Evolutionary conservation across 1,140 invertebrate species (phyloP), one percentile per base, ranked within the genome.

Genomic region (Metopolophium dirhodum): DNA sequence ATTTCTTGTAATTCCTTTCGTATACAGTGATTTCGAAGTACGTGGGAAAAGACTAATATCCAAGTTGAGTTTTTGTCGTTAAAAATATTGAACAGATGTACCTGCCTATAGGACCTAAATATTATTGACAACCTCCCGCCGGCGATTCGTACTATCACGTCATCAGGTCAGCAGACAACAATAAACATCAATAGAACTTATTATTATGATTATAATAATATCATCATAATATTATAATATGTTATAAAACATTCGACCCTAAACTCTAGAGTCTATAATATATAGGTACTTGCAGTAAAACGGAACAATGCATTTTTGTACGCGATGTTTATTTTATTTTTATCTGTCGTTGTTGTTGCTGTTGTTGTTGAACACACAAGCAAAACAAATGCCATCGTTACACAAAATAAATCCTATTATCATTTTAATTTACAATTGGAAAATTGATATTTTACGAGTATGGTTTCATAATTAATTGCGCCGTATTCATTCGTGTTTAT

Each of bases 351-450:
- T 77, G 61, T 68, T 41, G 41, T 41, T 41, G 41, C 4, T 41
- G 41, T 41, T 68, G 30, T 77, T n/a, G 30, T 77, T n/a, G 30
- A 35, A n/a, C 23, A 45, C 37, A 85, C 41, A 6, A 14, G 23
- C 37, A 45, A 45, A 86, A 86, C 37, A 41, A 86, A 86, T 41
- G 82, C 35, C 82, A 45, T 45, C 83, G 41, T 23, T 45, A 86
- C 83, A 86, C 82, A 86, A 49, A 88, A 88, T 51, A 88, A 51
- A 88, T 88, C 86, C 86, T 88, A 49, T 88, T 88, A 88, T 49
- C 45, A n/a, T 88, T 88, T 88, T 88, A 51, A 88, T 88, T 88
- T 49, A 88, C 86, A 51, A 51, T 88, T 22, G 86, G 30, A 49
- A 88, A 88, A 88, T 51, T 30, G 14, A 51, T 51, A 88, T 49